Base-by-base conservation (phyloP, 2,888 invertebrate species). In the Stenotaenia linearis region DNA sequence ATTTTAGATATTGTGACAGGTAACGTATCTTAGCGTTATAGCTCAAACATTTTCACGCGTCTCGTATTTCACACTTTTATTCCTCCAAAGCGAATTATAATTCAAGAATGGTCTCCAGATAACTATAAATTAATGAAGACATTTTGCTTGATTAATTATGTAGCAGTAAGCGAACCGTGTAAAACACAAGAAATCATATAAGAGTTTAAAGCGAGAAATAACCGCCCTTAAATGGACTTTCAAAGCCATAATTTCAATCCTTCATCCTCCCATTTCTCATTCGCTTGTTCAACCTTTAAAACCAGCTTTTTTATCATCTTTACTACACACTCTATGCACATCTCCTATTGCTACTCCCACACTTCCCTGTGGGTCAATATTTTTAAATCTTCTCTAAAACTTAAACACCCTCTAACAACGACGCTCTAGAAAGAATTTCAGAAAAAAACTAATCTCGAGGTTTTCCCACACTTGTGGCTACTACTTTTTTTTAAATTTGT, bases 341-440 rank as follows among this genome's bases (percentile, higher is more conserved):
- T 69, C 69, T 69, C 69, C 69, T 25, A 25, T 69, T 28, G 69
- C 69, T 69, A 69, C 69, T 69, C 69, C 69, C 69, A 69, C 69
- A 69, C 69, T 28, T 50, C 25, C 15, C 15, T 50, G 15, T 69
- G 28, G 69, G 28, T 69, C 69, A 69, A 69, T 69, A 69, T 69
- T 69, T 69, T 69, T 23, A 12, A 69, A 45, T 45, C 45, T 45
- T 45, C 45, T 15, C 45, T 56, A 21, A 56, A 56, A 56, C 21
- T 21, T 18, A 40, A 56, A 56, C 21, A 56, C 56, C 23, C 21
- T 21, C 18, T 10, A 21, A 56, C 56, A 56, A 5, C 56, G 3
- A 10, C 15, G 21, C 23, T 21, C 23, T 23, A 5, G 3, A 21
- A 5, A 21, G 21, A 56, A 56, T 7, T 23, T 0, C 5, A 25